Percentiles rank a stretch among this genome's conserved stretches.
Evolutionary conservation across 2,888 invertebrate genomes (phyloP).

Genomic region (Catonia carolina): DNA sequence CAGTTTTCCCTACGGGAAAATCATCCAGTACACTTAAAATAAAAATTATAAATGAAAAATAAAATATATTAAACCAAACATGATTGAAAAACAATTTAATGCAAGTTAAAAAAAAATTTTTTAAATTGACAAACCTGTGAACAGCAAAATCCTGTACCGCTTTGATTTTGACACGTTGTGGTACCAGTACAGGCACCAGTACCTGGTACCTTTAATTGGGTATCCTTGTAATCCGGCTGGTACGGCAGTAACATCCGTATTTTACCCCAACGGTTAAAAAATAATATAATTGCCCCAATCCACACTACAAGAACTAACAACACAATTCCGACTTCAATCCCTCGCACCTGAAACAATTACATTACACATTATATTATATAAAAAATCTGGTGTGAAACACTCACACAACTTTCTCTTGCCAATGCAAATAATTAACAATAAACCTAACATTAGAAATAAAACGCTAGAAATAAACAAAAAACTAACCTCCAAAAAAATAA

Average conservation of each 20-base stretch:
- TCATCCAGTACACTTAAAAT: no score
- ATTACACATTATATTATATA: background rate
- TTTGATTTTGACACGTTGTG: slow-evolving; percentile 46
- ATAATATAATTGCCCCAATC: slow-evolving; percentile 79
- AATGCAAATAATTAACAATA: no score
- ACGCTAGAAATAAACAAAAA: no score
- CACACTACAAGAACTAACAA: slow-evolving; percentile 73
- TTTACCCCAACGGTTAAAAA: slow-evolving; percentile 86
- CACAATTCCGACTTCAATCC: slow-evolving; percentile 85
- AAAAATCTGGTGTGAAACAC: no score
- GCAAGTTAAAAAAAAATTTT: no score
- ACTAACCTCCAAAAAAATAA: no score
- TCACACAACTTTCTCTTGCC: no score
- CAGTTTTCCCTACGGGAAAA: no score
- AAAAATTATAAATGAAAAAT: no score
- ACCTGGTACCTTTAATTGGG: slow-evolving; percentile 74
- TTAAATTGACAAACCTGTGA: slow-evolving; percentile 56
- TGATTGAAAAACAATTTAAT: no score
- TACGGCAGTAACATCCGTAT: slow-evolving; percentile 86
- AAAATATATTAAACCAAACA: no score
- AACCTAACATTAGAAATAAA: no score
- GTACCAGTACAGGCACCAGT: slow-evolving; percentile 60
- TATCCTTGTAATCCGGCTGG: slow-evolving; percentile 84
- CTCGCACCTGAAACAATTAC: slow-evolving; percentile 59
- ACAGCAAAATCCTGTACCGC: slow-evolving; percentile 54